Evolutionary conservation across 2,113 vertebrate species (phyloP), one percentile per base, ranked within the genome.

Genomic region (Corvus cornix): DNA sequence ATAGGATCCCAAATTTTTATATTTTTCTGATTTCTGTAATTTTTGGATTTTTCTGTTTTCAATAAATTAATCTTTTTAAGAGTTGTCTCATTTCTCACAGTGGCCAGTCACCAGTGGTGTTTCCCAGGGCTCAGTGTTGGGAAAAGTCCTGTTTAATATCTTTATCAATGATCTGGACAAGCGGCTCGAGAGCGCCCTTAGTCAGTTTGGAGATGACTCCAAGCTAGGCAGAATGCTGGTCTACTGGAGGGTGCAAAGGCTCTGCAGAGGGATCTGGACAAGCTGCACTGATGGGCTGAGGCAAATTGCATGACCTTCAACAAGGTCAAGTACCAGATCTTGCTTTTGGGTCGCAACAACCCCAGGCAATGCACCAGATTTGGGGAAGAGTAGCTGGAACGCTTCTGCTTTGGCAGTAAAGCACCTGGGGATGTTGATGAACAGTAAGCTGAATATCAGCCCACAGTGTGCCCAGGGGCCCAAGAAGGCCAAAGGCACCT

Each of bases 341-440:
- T 84, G 27, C 4, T 13, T 35, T 20, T 21, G 35, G 31, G 33
- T 64, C 58, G 30, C 16, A 39, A 16, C 5, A 58, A 16, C 28
- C 4, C 16, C 37, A 22, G 8, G 6, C 19, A 56, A 28, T 33
- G 35, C 15, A 8, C 1, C 31, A 30, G 51, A 10, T 30, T 39
- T 26, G 39, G 33, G 20, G 23, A 78, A 58, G 19, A 72, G 43
- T 19, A 1, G 7, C 37, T 84, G 33, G 33, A 58, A 64, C n/a
- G 3, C 9, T 41, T 13, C 13, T 70, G 16, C 27, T 35, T 44
- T 15, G 27, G 13, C 3, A 7, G 43, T 26, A 56, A 63, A 77
- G 19, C 4, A 22, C 3, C 9, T n/a, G 44, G 5, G 2, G 5
- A 3, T 78, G 58, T 3, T 84, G 23, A 3, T 13, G 1, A 1